Evolutionary conservation across 2,797 vertebrate species (phyloP).

Genomic region (Forpus xanthops): DNA sequence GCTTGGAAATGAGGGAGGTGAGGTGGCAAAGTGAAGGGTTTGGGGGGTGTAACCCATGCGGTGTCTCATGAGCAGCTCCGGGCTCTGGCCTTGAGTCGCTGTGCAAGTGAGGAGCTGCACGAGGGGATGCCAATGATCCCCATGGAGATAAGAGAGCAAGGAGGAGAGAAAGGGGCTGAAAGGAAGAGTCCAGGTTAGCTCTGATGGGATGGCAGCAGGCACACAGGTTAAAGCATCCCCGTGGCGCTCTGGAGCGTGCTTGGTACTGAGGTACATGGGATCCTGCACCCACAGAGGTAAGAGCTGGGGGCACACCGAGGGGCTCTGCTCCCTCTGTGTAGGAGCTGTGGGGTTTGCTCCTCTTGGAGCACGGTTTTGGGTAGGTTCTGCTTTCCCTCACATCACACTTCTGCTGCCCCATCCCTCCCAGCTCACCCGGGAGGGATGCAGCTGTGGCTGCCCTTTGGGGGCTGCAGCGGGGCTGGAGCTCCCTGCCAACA

Average conservation of each 20-base stretch:
- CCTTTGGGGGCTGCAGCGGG: neutral
- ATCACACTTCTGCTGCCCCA: rapidly evolving
- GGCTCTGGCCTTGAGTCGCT: slow-evolving; percentile 61
- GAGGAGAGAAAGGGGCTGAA: neutral
- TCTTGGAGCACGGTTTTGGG: neutral
- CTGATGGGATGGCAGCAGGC: neutral
- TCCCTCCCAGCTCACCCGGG: neutral
- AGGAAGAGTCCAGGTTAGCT: neutral
- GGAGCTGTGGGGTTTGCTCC: neutral
- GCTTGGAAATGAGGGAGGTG: slow-evolving; percentile 72
- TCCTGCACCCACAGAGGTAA: neutral
- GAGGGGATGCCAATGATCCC: neutral
- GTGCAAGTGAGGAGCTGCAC: neutral
- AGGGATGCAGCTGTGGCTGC: neutral
- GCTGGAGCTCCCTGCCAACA: neutral
- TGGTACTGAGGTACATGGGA: neutral
- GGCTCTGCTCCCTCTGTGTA: neutral
- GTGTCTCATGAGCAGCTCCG: neutral
- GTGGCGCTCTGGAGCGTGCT: slow-evolving; percentile 57
- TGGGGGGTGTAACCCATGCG: slow-evolving; percentile 21
- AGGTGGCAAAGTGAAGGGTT: slow-evolving; percentile 78
- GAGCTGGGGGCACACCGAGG: neutral
- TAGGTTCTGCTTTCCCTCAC: neutral
- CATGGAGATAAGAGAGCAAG: neutral
- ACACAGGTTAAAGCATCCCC: slow-evolving; percentile 45